Conservation (phyloP, 2,888 invertebrate species). For the Disparrhopalites patrizii region DNA sequence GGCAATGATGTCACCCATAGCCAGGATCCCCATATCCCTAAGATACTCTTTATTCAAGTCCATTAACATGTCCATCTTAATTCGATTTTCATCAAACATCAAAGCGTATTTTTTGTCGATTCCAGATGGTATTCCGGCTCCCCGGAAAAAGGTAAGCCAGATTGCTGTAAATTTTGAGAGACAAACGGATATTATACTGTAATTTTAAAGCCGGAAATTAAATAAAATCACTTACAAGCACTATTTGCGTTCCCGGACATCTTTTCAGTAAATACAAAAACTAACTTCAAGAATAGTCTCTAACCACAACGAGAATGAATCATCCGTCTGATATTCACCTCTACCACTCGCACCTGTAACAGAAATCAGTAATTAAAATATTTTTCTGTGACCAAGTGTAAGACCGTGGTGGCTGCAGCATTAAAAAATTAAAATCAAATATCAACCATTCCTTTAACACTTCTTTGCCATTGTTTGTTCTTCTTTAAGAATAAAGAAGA, state of each 20-base stretch:
- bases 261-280: too few relatives aligned
- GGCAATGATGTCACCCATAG: slow-evolving; percentile 56
- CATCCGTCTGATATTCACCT: too few relatives aligned
- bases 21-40: slow-evolving; percentile 78
- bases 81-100: slow-evolving; percentile 80
- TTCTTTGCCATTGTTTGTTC: too few relatives aligned
- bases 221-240: slow-evolving; percentile 2
- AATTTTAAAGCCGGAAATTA: background rate
- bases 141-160: slow-evolving; percentile 84
- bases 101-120: slow-evolving; percentile 78
- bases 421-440: too few relatives aligned
- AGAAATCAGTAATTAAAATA: too few relatives aligned
- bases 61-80: slow-evolving; percentile 76
- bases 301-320: too few relatives aligned
- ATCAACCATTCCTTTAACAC: too few relatives aligned
- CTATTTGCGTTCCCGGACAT: slow-evolving; percentile 5
- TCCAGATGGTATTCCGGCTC: slow-evolving; percentile 75
- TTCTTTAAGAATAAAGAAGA: too few relatives aligned
- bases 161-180: slow-evolving; percentile 54
- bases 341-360: too few relatives aligned
- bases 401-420: too few relatives aligned
- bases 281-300: too few relatives aligned
- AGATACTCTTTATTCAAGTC: slow-evolving; percentile 83
- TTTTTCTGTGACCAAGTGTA: too few relatives aligned
- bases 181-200: background rate